These are phyloP conservation scores for Glyphotaelius pellucidus DNA, from an alignment of 2,888 invertebrate genomes.

Conservation along the genomic window DNA sequence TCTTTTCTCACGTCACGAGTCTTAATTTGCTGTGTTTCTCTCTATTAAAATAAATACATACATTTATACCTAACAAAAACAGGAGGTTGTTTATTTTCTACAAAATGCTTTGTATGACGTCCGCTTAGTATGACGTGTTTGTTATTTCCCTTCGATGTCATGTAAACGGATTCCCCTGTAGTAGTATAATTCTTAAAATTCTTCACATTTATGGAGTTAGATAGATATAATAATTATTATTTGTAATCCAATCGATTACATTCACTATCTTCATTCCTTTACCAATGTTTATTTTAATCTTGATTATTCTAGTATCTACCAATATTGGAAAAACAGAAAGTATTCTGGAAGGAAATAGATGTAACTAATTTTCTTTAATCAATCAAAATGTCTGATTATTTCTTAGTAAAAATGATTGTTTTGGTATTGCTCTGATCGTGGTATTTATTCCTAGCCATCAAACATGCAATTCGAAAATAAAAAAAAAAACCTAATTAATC, in stretches of 20 bases:
- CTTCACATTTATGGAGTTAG: too few relatives aligned
- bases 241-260: neutral
- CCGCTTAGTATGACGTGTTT: too few relatives aligned
- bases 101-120: too few relatives aligned
- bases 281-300: neutral
- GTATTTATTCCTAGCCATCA: neutral
- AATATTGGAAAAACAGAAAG: neutral
- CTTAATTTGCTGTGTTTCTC: too few relatives aligned
- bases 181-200: too few relatives aligned
- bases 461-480: neutral
- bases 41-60: too few relatives aligned
- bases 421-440: neutral
- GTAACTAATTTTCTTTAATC: neutral
- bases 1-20: too few relatives aligned
- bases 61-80: too few relatives aligned
- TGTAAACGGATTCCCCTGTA: too few relatives aligned
- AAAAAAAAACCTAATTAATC: neutral
- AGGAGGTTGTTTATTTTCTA: too few relatives aligned
- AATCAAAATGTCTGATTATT: neutral
- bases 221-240: neutral
- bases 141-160: too few relatives aligned
- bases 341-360: neutral
- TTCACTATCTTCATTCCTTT: neutral
- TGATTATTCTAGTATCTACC: neutral
- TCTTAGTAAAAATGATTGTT: neutral